phyloP scores from a whole-genome alignment of 2,888 invertebrate species.

The Sphinx pinastri region DNA sequence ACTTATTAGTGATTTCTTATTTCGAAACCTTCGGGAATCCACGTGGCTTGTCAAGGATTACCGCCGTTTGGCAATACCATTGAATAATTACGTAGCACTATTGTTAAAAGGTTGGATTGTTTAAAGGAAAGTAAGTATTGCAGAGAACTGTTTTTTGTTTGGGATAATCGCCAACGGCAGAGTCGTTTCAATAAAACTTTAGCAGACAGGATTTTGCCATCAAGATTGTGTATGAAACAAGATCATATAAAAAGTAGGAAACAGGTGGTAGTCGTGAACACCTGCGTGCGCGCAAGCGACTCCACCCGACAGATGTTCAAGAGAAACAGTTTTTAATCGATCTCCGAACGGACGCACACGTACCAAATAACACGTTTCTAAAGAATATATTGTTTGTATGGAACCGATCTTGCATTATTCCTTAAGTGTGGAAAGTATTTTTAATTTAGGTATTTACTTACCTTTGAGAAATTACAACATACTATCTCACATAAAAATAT shows the following conservation, averaged over 20 bases:
- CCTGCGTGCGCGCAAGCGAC: conserved; percentile 55
- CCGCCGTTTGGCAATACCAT: too few species aligned
- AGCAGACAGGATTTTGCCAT: conserved; percentile 12
- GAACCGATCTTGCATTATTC: neutral
- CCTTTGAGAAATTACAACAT: too few species aligned
- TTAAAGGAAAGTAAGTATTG: too few species aligned
- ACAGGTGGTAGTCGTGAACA: conserved; percentile 68
- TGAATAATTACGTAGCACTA: too few species aligned
- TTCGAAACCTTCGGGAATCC: too few species aligned
- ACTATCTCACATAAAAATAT: too few species aligned
- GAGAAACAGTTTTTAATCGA: conserved; percentile 47
- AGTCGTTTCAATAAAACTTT: conserved; percentile 2
- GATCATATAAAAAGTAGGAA: conserved; percentile 65
- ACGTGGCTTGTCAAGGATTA: too few species aligned
- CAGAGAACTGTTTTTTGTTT: neutral
- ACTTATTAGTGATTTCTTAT: too few species aligned
- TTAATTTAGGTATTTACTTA: too few species aligned
- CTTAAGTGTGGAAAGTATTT: neutral
- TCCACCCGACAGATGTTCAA: conserved; percentile 61
- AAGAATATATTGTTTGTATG: neutral
- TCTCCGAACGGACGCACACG: conserved; percentile 35
- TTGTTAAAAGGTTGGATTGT: too few species aligned
- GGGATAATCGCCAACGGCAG: neutral
- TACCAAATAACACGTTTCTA: conserved; percentile 23
- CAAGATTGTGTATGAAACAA: conserved; percentile 34